Conservation (phyloP, 1,140 invertebrate species). For the Ectropis grisescens region DNA sequence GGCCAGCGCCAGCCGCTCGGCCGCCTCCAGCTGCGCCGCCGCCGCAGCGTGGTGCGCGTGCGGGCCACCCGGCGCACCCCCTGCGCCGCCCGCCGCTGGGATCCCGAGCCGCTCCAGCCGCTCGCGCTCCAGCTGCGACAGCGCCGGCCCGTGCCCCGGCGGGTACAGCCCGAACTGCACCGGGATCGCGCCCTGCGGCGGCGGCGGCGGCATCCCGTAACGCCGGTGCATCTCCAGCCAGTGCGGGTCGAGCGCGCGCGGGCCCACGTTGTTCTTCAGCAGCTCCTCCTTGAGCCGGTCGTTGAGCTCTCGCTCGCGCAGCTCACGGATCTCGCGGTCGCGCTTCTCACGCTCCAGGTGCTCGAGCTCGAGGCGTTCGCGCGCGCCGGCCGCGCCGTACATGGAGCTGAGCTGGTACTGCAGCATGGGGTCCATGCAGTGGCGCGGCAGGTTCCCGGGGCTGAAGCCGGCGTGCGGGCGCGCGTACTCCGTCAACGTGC, state of each 20-base stretch:
- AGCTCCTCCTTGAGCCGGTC: slow-evolving; percentile 86
- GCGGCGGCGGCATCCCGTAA: slow-evolving; percentile 52
- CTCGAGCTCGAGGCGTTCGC: slow-evolving; percentile 86
- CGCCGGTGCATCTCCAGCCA: slow-evolving; percentile 92
- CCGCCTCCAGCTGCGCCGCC: slow-evolving; percentile 72
- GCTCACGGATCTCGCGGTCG: slow-evolving; percentile 86
- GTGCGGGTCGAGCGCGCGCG: slow-evolving; percentile 84
- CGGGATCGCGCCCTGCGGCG: slow-evolving; percentile 70
- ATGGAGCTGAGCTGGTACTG: slow-evolving; percentile 79
- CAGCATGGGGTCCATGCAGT: slow-evolving; percentile 82
- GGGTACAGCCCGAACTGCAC: slow-evolving; percentile 74
- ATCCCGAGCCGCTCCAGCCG: slow-evolving; percentile 86
- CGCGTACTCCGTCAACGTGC: slow-evolving; percentile 91
- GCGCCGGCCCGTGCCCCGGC: slow-evolving; percentile 74
- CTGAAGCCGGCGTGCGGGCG: slow-evolving; percentile 90
- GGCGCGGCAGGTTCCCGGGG: slow-evolving; percentile 74
- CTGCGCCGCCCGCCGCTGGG: slow-evolving; percentile 65
- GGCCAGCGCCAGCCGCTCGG: slow-evolving; percentile 51
- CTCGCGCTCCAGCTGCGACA: slow-evolving; percentile 89
- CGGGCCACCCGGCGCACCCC: slow-evolving; percentile 44
- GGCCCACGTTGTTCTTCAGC: slow-evolving; percentile 79
- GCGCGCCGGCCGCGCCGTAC: slow-evolving; percentile 81
- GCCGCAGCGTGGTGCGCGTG: slow-evolving; percentile 71
- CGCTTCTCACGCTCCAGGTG: slow-evolving; percentile 87
- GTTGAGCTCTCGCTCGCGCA: slow-evolving; percentile 87